Percentiles rank a stretch among this genome's conserved stretches.
Evolutionary conservation across 1,140 invertebrate species (phyloP).

Genomic region (Nasonia giraulti): DNA sequence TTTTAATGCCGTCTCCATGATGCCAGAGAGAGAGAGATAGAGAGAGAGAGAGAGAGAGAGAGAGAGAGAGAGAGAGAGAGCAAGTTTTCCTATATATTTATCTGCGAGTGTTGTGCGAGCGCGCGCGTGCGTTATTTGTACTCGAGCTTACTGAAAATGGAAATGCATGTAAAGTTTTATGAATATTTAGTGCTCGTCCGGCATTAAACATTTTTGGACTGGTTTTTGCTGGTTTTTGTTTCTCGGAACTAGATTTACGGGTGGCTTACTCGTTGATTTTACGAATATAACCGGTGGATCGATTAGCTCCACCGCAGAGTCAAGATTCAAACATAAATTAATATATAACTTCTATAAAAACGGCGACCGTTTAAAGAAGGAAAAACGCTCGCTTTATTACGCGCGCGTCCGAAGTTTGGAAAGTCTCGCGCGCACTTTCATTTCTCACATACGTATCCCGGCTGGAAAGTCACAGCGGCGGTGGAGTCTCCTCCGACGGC

Average conservation of each 20-base stretch:
- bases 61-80: too few species aligned
- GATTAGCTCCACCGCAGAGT: neutral
- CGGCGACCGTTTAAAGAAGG: neutral
- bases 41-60: too few species aligned
- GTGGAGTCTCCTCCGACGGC: neutral
- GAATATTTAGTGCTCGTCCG: neutral
- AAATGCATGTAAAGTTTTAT: neutral
- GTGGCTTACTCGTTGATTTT: too few species aligned
- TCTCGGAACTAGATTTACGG: neutral
- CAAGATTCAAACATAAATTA: neutral
- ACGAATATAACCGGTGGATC: neutral
- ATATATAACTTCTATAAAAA: neutral
- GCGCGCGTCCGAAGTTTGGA: neutral
- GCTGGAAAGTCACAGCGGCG: neutral
- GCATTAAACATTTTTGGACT: neutral
- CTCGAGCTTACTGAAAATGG: neutral
- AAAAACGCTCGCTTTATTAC: neutral
- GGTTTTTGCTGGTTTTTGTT: too few species aligned
- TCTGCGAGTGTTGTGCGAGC: neutral
- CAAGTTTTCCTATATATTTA: neutral
- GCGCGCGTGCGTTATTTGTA: neutral
- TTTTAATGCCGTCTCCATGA: neutral
- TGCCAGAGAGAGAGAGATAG: neutral
- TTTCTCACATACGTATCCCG: neutral
- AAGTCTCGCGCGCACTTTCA: neutral